Evolutionary conservation across 2,113 vertebrate genomes (phyloP).

Genomic region (Odocoileus virginianus): DNA sequence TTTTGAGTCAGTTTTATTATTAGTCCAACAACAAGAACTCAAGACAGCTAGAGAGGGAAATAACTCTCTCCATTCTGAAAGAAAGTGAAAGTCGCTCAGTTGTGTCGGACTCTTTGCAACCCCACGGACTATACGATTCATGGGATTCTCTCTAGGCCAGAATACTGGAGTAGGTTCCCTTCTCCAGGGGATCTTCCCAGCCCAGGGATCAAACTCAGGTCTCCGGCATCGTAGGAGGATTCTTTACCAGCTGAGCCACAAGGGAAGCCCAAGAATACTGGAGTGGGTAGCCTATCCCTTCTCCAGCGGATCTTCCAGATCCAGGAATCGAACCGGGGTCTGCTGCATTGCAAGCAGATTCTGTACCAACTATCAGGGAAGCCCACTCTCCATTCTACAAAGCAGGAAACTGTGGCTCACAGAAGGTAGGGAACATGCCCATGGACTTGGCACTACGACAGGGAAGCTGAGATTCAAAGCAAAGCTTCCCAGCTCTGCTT

Average conservation of each 20-base stretch:
- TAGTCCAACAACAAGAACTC: neutral
- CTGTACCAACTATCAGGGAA: neutral
- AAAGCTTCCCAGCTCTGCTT: neutral
- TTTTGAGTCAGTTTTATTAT: neutral
- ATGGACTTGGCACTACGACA: neutral
- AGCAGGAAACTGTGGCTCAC: neutral
- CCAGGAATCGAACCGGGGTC: neutral
- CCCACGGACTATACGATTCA: neutral
- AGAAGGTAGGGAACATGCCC: neutral
- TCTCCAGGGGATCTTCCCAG: neutral
- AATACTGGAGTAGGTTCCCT: neutral
- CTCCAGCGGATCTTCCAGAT: neutral
- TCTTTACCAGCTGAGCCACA: neutral
- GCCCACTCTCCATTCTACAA: neutral
- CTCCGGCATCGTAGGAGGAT: rapidly evolving
- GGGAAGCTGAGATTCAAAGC: neutral
- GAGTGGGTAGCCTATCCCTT: neutral
- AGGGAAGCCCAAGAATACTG: neutral
- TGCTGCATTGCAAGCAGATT: neutral
- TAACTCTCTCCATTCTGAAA: neutral
- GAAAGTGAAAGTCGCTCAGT: neutral
- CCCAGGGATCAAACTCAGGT: neutral
- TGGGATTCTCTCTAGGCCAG: neutral
- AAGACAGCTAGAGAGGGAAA: neutral
- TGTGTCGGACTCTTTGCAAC: neutral